These are phyloP conservation scores for Himalopsyche anomala DNA, from an alignment of 2,888 invertebrate genomes.

Conservation along the genomic window DNA sequence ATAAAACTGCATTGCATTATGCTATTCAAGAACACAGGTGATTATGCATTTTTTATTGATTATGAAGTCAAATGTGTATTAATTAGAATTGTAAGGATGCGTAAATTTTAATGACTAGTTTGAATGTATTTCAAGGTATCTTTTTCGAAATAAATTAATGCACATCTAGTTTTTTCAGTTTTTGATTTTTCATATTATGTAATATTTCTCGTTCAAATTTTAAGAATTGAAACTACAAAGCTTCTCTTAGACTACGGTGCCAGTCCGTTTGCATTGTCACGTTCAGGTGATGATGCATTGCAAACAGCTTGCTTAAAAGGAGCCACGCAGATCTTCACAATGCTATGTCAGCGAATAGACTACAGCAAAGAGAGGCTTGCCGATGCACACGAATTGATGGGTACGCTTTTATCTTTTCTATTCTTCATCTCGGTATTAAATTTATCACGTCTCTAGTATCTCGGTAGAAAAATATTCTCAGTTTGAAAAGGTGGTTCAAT, in stretches of 20 bases:
- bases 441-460: no score
- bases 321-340: slow-evolving; percentile 83
- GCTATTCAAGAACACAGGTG: slow-evolving; percentile 89
- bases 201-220: slow-evolving; percentile 48
- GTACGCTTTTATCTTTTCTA: slow-evolving; percentile 67
- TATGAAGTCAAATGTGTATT: not conserved
- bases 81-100: not conserved
- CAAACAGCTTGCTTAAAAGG: slow-evolving; percentile 91
- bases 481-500: no score
- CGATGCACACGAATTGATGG: slow-evolving; percentile 92
- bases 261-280: slow-evolving; percentile 84
- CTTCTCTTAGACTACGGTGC: slow-evolving; percentile 88
- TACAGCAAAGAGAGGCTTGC: slow-evolving; percentile 84
- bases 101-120: not conserved
- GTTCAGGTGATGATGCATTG: slow-evolving; percentile 92
- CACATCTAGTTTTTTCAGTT: not conserved
- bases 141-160: not conserved
- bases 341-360: slow-evolving; percentile 79
- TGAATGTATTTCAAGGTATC: not conserved
- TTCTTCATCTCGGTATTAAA: no score
- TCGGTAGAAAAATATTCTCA: no score
- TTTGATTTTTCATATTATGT: not conserved
- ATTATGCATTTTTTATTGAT: slow-evolving; percentile 40
- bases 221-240: slow-evolving; percentile 87
- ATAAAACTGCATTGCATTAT: slow-evolving; percentile 94